Evolutionary conservation across 2,113 vertebrate species (phyloP).

Genomic region (Pterophyllum scalare): DNA sequence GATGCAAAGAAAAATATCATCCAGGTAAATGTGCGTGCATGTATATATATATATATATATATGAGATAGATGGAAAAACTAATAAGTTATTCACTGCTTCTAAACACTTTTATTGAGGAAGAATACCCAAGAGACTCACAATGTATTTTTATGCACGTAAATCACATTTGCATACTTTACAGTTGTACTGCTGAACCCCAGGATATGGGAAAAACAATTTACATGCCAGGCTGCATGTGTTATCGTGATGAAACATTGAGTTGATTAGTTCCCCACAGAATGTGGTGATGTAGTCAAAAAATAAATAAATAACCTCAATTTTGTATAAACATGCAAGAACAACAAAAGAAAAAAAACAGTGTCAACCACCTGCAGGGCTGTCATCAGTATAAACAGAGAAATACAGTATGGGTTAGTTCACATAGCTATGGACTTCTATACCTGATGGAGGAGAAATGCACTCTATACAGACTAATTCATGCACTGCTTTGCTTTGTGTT

Average conservation of each 20-base stretch:
- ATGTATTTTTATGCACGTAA: slow-evolving; percentile 36
- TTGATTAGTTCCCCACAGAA: not conserved
- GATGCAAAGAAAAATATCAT: not conserved
- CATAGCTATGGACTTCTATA: not conserved
- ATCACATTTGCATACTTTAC: slow-evolving; percentile 28
- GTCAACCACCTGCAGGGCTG: not conserved
- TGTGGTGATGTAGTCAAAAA: not conserved
- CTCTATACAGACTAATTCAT: not conserved
- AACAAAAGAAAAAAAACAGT: not conserved
- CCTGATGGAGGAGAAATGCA: not conserved
- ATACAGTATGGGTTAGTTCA: not conserved
- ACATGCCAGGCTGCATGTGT: not conserved
- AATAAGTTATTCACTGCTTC: slow-evolving; percentile 35
- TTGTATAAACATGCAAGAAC: not conserved
- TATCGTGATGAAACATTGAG: not conserved
- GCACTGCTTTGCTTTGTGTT: not conserved
- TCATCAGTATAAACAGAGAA: not conserved
- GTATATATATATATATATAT: too few relatives aligned
- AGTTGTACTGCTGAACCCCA: not conserved
- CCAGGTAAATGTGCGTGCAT: slow-evolving; percentile 3
- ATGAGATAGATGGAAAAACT: not conserved
- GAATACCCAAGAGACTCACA: not conserved
- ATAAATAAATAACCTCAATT: not conserved
- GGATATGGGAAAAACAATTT: not conserved
- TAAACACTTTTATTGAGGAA: not conserved